phyloP scores from a whole-genome alignment of 2,888 invertebrate genomes.

The Volucella bombylans region DNA sequence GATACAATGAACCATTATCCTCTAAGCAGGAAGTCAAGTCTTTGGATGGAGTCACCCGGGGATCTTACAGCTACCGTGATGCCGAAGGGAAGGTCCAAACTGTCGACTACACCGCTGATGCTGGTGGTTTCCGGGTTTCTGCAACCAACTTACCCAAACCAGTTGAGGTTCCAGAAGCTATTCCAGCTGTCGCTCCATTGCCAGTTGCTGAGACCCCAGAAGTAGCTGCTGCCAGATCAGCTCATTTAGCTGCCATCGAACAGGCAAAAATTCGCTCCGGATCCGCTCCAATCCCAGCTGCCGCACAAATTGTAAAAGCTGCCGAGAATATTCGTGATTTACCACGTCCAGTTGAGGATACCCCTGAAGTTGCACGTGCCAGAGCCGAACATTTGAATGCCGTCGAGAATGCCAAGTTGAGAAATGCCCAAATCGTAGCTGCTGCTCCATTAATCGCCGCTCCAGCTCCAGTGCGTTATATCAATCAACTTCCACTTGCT shows the following conservation, averaged over 20 bases:
- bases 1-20: slow-evolving; percentile 85
- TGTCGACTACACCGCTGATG: slow-evolving; percentile 85
- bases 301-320: slow-evolving; percentile 5
- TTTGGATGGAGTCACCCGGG: slow-evolving; percentile 85
- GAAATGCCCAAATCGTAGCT: slow-evolving; percentile 75
- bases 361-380: slow-evolving; percentile 82
- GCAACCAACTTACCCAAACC: slow-evolving; percentile 85
- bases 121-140: slow-evolving; percentile 85
- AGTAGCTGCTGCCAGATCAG: slow-evolving; percentile 77
- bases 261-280: slow-evolving; percentile 77
- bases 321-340: slow-evolving; percentile 43
- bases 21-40: slow-evolving; percentile 85
- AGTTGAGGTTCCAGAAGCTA: slow-evolving; percentile 76
- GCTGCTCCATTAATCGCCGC: slow-evolving; percentile 38
- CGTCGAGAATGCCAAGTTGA: slow-evolving; percentile 76
- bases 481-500: slow-evolving; percentile 31
- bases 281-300: slow-evolving; percentile 9
- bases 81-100: slow-evolving; percentile 85
- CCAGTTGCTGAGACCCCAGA: slow-evolving; percentile 77
- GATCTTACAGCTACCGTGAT: slow-evolving; percentile 86
- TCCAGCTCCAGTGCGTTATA: slow-evolving; percentile 46
- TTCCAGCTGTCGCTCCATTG: slow-evolving; percentile 69
- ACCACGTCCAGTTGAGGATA: slow-evolving; percentile 80
- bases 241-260: slow-evolving; percentile 78
- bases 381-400: slow-evolving; percentile 80